These are phyloP conservation scores for Gasterosteus nipponicus DNA, from an alignment of 2,113 vertebrate species.

Conservation along the genomic window DNA sequence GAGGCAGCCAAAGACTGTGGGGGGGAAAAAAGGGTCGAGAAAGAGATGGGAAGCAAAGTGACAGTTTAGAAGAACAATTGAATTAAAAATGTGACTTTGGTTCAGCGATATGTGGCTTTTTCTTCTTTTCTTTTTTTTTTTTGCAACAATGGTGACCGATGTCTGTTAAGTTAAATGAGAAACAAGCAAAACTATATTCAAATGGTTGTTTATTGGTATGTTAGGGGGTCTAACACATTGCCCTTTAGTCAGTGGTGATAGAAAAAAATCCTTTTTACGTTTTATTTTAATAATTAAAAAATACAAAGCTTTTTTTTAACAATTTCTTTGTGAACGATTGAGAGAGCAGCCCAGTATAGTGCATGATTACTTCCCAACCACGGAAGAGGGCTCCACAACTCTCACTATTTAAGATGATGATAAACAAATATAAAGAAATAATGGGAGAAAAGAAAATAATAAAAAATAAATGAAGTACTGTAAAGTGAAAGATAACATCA, in stretches of 20 bases:
- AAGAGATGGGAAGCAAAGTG: slow-evolving; percentile 57
- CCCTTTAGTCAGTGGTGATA: slow-evolving; percentile 87
- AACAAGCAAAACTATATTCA: slow-evolving; percentile 85
- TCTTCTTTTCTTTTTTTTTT: slow-evolving; percentile 46
- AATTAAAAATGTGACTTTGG: slow-evolving; percentile 85
- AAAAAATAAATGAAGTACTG: slow-evolving; percentile 76
- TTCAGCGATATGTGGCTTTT: slow-evolving; percentile 77
- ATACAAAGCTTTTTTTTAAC: slow-evolving; percentile 70
- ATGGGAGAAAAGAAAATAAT: slow-evolving; percentile 37
- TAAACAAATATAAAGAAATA: slow-evolving; percentile 65
- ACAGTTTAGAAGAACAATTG: slow-evolving; percentile 69
- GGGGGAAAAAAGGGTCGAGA: slow-evolving; percentile 47
- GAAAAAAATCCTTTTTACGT: slow-evolving; percentile 84
- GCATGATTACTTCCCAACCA: slow-evolving; percentile 85
- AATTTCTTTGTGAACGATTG: slow-evolving; percentile 83
- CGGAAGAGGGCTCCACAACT: slow-evolving; percentile 78
- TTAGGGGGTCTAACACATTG: slow-evolving; percentile 83
- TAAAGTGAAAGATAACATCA: slow-evolving; percentile 76
- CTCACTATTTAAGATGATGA: slow-evolving; percentile 81
- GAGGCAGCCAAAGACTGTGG: slow-evolving; percentile 81
- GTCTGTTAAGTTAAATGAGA: slow-evolving; percentile 83
- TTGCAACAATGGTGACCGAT: slow-evolving; percentile 81
- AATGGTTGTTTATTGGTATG: slow-evolving; percentile 85
- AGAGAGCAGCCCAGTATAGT: slow-evolving; percentile 84
- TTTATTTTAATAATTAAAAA: slow-evolving; percentile 85